Evolutionary conservation across 2,888 invertebrate genomes (phyloP).

Genomic region (Quadroppia sp.): DNA sequence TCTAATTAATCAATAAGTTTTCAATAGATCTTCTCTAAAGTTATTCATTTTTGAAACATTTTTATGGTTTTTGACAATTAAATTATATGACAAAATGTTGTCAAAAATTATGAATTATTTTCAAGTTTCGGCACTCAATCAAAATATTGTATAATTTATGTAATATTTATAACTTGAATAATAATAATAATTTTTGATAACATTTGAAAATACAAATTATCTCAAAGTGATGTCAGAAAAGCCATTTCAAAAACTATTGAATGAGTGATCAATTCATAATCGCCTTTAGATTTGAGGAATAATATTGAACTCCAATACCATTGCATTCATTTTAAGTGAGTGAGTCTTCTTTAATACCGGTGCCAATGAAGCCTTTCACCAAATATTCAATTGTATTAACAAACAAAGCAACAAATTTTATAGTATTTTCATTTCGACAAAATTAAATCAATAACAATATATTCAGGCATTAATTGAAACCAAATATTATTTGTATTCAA

Average conservation of each 20-base stretch:
- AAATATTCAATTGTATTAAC: background rate
- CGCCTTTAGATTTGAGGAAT: background rate
- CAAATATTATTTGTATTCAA: background rate
- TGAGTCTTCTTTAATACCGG: background rate
- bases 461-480: background rate
- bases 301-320: background rate
- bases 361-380: background rate
- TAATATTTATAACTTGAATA: background rate
- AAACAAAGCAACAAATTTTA: constrained; percentile 26
- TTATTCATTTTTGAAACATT: background rate
- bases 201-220: background rate
- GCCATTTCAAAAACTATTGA: too few relatives aligned
- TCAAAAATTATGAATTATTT: background rate
- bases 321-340: background rate
- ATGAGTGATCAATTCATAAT: background rate
- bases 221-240: too few relatives aligned
- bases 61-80: background rate
- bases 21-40: background rate
- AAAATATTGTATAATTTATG: constrained; percentile 24
- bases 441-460: constrained; percentile 3
- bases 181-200: background rate
- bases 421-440: background rate
- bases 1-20: constrained; percentile 11
- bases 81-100: background rate
- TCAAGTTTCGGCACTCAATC: constrained; percentile 27